These are phyloP conservation scores for Augochlora pura DNA, from an alignment of 1,140 invertebrate species.

Conservation along the genomic window DNA sequence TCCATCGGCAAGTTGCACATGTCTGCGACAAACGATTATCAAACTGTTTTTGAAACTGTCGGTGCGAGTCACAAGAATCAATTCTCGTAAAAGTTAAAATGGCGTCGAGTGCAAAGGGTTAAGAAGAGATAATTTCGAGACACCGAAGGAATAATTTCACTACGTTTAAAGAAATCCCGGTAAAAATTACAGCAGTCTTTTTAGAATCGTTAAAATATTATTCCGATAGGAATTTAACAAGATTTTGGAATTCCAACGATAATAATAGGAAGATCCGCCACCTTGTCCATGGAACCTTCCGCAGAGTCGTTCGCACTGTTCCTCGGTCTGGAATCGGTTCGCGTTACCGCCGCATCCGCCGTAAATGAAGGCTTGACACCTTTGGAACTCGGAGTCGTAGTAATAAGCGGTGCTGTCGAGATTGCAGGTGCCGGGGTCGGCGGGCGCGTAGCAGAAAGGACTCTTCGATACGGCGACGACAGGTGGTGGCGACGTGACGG, in stretches of 20 bases:
- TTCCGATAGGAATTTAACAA: no score
- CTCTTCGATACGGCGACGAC: conserved; percentile 55
- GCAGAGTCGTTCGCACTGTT: conserved; percentile 91
- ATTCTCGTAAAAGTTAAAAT: no score
- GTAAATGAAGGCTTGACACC: conserved; percentile 88
- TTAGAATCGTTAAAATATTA: no score
- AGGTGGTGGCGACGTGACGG: neutral
- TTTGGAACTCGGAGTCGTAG: conserved; percentile 83
- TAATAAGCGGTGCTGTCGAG: conserved; percentile 86
- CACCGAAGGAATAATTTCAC: no score
- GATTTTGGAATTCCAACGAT: no score
- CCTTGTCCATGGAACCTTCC: conserved; percentile 87
- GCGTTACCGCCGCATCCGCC: conserved; percentile 92
- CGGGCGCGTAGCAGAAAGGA: conserved; percentile 82
- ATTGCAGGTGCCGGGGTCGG: conserved; percentile 87
- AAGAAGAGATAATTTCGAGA: no score
- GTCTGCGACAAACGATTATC: conserved; percentile 74
- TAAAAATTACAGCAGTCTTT: no score
- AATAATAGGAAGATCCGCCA: conserved; percentile 64
- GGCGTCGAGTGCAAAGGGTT: no score
- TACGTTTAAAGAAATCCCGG: no score
- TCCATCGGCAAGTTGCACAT: conserved; percentile 84
- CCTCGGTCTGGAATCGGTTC: conserved; percentile 89
- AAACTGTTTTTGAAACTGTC: no score
- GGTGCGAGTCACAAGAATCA: no score